Evolutionary conservation across 2,113 vertebrate species (phyloP).

Genomic region (Cryptoleucopteryx plumbea): DNA sequence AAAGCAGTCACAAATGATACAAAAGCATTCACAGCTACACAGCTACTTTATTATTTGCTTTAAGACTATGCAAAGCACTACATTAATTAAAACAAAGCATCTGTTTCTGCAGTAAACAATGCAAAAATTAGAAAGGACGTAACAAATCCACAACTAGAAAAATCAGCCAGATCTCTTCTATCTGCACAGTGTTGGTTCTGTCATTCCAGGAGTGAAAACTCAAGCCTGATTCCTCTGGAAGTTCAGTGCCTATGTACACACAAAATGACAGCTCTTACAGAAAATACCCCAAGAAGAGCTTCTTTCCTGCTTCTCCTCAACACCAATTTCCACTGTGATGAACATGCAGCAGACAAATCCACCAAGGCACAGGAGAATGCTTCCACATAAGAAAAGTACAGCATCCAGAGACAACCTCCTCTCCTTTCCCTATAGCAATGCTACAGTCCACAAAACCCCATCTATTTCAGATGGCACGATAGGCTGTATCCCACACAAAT

Average conservation of each 20-base stretch:
- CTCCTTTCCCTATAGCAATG: background rate
- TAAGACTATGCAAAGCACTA: background rate
- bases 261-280: background rate
- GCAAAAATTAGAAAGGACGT: background rate
- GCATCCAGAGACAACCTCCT: background rate
- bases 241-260: background rate
- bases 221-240: background rate
- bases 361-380: background rate
- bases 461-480: background rate
- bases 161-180: background rate
- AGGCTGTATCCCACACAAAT: background rate
- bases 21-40: background rate
- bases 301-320: background rate
- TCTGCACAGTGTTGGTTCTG: rapidly evolving
- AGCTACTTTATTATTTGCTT: background rate
- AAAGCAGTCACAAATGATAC: background rate
- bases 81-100: background rate
- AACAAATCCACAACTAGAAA: background rate
- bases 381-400: background rate
- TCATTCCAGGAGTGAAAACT: background rate
- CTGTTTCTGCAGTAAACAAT: background rate
- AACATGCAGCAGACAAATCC: background rate
- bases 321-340: background rate
- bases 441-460: background rate
- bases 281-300: background rate